Percentiles rank a stretch among this genome's conserved stretches.
These are phyloP conservation scores for Scaptomyza cyrtandrae DNA, from an alignment of 2,888 invertebrate species.

Conservation along the genomic window DNA sequence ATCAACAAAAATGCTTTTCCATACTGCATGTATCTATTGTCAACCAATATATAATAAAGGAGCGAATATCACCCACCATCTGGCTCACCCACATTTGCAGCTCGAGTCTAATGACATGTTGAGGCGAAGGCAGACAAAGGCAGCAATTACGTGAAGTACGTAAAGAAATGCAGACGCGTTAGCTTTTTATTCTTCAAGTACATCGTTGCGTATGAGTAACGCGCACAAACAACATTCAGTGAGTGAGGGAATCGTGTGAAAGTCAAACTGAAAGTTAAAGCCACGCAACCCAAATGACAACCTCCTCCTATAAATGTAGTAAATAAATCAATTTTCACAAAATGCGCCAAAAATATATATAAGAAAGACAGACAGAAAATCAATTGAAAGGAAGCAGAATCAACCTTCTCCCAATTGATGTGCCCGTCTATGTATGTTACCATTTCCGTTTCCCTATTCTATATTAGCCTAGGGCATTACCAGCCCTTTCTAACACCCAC, in stretches of 20 bases:
- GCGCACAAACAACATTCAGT: constrained; percentile 16
- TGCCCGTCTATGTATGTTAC: constrained; percentile 2
- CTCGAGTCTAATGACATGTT: constrained; percentile 51
- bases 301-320: constrained; percentile 58
- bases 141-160: constrained; percentile 50
- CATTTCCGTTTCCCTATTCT: constrained; percentile 33
- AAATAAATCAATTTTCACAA: constrained; percentile 73
- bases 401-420: constrained; percentile 5
- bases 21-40: constrained; percentile 14
- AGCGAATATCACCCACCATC: constrained; percentile 10
- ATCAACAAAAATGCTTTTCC: constrained; percentile 25
- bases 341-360: constrained; percentile 45
- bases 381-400: constrained; percentile 1
- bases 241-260: constrained; percentile 45
- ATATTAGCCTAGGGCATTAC: constrained; percentile 1
- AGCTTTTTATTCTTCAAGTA: constrained; percentile 21
- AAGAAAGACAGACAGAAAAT: constrained; percentile 2
- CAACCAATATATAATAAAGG: constrained; percentile 36
- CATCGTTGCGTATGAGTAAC: constrained; percentile 66
- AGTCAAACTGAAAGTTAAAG: constrained; percentile 57
- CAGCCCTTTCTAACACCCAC: not conserved
- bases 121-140: constrained; percentile 42
- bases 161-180: constrained; percentile 66
- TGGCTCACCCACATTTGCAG: not conserved
- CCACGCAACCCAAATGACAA: constrained; percentile 44